Evolutionary conservation across 2,113 vertebrate species (phyloP).

Genomic region (Capreolus pygargus): DNA sequence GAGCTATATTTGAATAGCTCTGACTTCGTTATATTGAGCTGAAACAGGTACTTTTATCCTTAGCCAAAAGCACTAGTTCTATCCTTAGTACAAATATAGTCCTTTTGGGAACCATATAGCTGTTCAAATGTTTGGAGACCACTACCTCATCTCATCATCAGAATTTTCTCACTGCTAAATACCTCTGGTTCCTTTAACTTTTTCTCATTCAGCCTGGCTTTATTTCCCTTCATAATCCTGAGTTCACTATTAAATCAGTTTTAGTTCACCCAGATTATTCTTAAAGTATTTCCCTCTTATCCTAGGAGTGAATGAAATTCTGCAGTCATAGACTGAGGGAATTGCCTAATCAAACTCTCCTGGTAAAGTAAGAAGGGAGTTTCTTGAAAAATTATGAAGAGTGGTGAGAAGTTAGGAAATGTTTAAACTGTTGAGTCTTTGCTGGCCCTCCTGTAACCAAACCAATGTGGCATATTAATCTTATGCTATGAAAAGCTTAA

Average conservation of each 20-base stretch:
- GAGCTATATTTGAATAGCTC: background rate
- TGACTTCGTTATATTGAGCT: background rate
- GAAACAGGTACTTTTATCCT: background rate
- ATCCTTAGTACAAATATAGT: background rate
- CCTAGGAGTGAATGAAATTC: background rate
- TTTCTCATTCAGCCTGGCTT: background rate
- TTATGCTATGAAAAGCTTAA: background rate
- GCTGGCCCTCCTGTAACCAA: background rate
- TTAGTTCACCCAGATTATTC: background rate
- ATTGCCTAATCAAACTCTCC: background rate
- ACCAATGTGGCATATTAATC: background rate
- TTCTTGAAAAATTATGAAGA: conserved; percentile 28
- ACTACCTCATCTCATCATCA: background rate
- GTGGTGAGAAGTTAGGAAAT: background rate
- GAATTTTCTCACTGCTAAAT: conserved; percentile 23
- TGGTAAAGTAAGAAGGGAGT: background rate
- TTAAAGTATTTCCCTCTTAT: background rate
- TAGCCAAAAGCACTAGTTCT: background rate
- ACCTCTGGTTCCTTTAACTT: background rate
- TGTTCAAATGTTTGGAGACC: conserved; percentile 5
- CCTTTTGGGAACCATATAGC: background rate
- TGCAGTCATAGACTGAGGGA: background rate
- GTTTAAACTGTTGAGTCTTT: background rate
- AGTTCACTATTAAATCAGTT: background rate
- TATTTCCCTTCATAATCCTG: background rate